These are phyloP conservation scores for Amazona vittata DNA, from an alignment of 2,113 vertebrate species.

Conservation along the genomic window DNA sequence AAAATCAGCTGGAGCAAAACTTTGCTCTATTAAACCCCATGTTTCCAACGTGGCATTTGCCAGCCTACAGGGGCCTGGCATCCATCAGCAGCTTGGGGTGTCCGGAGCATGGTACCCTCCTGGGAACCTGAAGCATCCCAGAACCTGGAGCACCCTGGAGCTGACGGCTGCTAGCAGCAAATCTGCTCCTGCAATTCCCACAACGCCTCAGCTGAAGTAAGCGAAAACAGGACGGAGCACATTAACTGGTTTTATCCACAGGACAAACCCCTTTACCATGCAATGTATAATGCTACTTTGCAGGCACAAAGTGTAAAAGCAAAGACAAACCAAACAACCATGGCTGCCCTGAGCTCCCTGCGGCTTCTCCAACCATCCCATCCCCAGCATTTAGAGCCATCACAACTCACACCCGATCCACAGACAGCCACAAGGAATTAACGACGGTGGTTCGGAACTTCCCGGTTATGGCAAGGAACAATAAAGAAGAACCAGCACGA, in stretches of 20 bases:
- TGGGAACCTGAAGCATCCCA: neutral
- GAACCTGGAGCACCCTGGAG: neutral
- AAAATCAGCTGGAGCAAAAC: neutral
- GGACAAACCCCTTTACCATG: neutral
- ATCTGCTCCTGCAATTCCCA: neutral
- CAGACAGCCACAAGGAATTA: neutral
- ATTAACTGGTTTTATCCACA: neutral
- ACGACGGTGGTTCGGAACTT: neutral
- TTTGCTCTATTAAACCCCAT: neutral
- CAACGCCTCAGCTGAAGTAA: neutral
- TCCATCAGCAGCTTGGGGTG: neutral
- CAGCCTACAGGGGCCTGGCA: neutral
- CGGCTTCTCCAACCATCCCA: fast-evolving
- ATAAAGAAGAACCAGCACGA: neutral
- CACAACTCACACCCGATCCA: fast-evolving
- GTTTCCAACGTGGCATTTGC: neutral
- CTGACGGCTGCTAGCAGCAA: neutral
- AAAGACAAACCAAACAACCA: neutral
- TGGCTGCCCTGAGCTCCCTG: neutral
- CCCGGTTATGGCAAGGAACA: neutral
- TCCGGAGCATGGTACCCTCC: fast-evolving
- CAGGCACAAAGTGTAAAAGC: neutral
- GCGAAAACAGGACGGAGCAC: fast-evolving
- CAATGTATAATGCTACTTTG: fast-evolving
- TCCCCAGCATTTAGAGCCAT: neutral